phyloP scores from a whole-genome alignment of 2,888 invertebrate genomes.

The Sipunculus nudus region DNA sequence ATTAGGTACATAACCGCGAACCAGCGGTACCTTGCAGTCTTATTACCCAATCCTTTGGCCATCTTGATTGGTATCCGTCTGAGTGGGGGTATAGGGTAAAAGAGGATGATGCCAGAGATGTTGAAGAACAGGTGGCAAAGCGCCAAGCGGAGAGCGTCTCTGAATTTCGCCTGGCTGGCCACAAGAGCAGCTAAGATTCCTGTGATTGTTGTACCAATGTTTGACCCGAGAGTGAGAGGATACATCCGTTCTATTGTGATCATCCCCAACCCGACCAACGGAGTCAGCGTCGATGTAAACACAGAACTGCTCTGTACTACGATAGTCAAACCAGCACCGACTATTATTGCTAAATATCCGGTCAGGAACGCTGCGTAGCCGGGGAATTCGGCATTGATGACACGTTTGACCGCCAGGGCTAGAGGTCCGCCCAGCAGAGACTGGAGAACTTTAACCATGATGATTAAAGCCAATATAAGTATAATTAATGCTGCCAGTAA shows the following conservation, averaged over 20 bases:
- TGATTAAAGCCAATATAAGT: constrained; percentile 68
- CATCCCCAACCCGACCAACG: constrained; percentile 54
- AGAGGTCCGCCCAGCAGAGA: constrained; percentile 49
- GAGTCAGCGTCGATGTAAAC: constrained; percentile 56
- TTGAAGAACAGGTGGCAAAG: constrained; percentile 73
- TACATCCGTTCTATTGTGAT: constrained; percentile 51
- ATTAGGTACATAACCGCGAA: constrained; percentile 66
- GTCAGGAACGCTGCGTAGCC: constrained; percentile 43
- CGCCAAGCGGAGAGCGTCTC: constrained; percentile 60
- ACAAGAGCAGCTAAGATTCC: constrained; percentile 56
- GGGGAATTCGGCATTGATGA: constrained; percentile 63
- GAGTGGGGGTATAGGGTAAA: constrained; percentile 70
- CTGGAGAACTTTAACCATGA: constrained; percentile 69
- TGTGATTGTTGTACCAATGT: constrained; percentile 55
- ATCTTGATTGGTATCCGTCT: constrained; percentile 67
- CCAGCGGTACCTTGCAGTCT: constrained; percentile 70
- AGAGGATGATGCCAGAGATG: constrained; percentile 69
- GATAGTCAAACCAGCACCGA: constrained; percentile 53
- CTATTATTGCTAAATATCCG: constrained; percentile 54
- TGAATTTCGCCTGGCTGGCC: constrained; percentile 24
- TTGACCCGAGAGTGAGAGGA: constrained; percentile 56
- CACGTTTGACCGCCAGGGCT: constrained; percentile 51
- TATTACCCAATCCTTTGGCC: constrained; percentile 67
- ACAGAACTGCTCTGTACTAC: constrained; percentile 56
- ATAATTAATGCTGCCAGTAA: constrained; percentile 67